Base-by-base conservation (phyloP, 2,888 invertebrate genomes). In the Napeogenes sylphis region DNA sequence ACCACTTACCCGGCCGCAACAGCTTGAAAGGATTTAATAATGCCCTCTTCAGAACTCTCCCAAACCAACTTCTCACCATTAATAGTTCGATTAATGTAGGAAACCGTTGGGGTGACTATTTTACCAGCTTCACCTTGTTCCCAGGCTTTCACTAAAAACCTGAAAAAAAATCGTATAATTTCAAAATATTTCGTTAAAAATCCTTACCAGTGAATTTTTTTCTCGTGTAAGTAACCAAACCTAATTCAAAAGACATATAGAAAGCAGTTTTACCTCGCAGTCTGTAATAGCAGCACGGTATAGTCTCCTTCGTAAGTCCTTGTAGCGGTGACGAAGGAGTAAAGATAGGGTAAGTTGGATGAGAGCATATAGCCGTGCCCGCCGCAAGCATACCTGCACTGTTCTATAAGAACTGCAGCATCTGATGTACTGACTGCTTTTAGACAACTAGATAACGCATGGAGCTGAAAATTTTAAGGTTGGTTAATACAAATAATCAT, bases 251-350 rank as follows among this genome's bases (percentile, higher is more conserved):
- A 42, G 12, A 8, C 10, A 3, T 42, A 10, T 10, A 10, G 5
- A 2, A 42, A 42, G 42, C 8, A 42, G 42, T 3, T 47, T 68
- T 71, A 91, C 92, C 95, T 92, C 0, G 98, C 98, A 1, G 97
- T 96, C 87, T 99, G 99, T 58, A 99, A 86, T 56, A 96, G 88
- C 75, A 99, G 90, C 0, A 99, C 98, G 0, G 98, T 98, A 78
- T 98, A 98, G 84, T 99, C 99, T 13, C 99, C 99, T 82, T 99
- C 99, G 75, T 98, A 98, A 0, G 98, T 99, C 78, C 96, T 95
- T 58, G 96, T 95, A 4, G 98, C 98, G 0, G 96, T 95, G 8
- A 94, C 93, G 73, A 95, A 92, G 46, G 95, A 94, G 78, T 97
- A 98, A 12, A 96, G 93, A 14, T 93, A 92, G 0, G 98, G 98